These are phyloP conservation scores for Corbicula japonica DNA, from an alignment of 2,888 invertebrate genomes.

Conservation along the genomic window DNA sequence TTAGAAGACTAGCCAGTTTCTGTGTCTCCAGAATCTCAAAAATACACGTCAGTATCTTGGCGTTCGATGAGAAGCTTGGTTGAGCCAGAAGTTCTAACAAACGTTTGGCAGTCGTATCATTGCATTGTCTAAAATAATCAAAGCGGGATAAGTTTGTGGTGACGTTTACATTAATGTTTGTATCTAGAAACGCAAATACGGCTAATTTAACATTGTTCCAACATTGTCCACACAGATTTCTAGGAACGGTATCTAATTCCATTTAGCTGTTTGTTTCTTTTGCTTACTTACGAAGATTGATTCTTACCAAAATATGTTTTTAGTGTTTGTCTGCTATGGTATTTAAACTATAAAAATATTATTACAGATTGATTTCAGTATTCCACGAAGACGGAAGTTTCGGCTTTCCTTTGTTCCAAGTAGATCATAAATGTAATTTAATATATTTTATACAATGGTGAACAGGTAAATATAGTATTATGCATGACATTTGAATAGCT, in stretches of 20 bases:
- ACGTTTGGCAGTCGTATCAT: neutral
- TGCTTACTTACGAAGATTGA: no score
- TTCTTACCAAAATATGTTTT: no score
- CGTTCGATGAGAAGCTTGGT: neutral
- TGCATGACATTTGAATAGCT: no score
- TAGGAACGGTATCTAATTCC: no score
- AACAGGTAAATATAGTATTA: no score
- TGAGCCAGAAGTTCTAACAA: neutral
- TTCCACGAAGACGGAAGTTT: neutral
- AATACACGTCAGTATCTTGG: neutral
- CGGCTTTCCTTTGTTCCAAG: no score
- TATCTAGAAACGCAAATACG: neutral
- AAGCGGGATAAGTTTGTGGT: neutral
- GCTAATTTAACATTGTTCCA: neutral
- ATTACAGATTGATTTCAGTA: neutral
- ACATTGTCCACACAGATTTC: no score
- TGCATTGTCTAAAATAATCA: neutral
- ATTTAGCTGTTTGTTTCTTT: no score
- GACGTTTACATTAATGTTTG: neutral
- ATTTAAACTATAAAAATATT: neutral
- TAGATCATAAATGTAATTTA: no score
- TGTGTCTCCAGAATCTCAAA: neutral
- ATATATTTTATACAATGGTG: no score
- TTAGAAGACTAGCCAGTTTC: neutral
- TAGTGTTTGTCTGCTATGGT: no score